These are phyloP conservation scores for Sthenelais limicola DNA, from an alignment of 2,888 invertebrate species.

Conservation along the genomic window DNA sequence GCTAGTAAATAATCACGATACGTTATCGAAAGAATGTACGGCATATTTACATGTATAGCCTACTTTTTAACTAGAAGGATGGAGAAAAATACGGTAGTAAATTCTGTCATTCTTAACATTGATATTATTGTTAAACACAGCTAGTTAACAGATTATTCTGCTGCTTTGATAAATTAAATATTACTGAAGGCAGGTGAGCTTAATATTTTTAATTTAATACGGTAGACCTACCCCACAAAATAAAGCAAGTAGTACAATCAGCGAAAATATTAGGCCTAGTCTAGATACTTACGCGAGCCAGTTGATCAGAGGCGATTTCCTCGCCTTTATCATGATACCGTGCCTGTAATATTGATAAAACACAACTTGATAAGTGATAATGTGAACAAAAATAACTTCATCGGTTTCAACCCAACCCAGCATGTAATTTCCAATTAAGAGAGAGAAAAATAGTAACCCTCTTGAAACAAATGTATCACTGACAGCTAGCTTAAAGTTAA, in stretches of 20 bases:
- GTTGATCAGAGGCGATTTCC: slow-evolving; percentile 91
- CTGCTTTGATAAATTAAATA: neutral
- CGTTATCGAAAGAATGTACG: neutral
- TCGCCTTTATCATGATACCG: slow-evolving; percentile 93
- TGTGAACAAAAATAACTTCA: no score
- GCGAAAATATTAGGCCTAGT: no score
- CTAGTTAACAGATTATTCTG: neutral
- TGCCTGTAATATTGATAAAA: slow-evolving; percentile 76
- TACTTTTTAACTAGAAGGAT: no score
- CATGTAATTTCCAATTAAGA: neutral
- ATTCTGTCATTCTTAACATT: neutral
- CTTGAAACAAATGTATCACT: neutral
- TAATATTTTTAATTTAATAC: no score
- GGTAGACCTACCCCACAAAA: no score
- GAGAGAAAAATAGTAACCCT: neutral
- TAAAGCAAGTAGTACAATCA: no score
- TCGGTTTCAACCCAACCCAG: no score
- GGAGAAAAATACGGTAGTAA: neutral
- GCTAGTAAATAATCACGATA: neutral
- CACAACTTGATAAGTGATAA: neutral
- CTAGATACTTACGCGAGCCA: slow-evolving; percentile 78
- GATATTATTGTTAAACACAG: no score
- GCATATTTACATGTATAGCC: no score
- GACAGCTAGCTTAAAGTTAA: neutral
- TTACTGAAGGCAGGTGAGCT: no score